phyloP scores from a whole-genome alignment of 1,140 invertebrate species.

The Orussus abietinus region DNA sequence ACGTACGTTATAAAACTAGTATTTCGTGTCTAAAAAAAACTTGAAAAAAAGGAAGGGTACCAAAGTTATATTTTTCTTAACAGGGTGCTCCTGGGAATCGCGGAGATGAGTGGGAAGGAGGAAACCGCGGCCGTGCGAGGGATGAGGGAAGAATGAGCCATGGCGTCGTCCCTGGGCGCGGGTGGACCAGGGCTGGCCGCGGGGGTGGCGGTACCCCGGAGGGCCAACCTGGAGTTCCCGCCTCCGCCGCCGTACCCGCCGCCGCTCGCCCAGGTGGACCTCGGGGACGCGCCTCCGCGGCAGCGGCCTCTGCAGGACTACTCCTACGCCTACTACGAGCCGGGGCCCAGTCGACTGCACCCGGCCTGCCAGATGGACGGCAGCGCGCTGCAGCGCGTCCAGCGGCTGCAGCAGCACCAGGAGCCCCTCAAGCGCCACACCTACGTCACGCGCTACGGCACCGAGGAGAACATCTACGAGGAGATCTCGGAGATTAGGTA shows the following conservation, averaged over 20 bases:
- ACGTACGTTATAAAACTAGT: too few relatives aligned
- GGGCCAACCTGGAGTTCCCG: conserved; percentile 53
- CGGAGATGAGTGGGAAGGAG: too few relatives aligned
- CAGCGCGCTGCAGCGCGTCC: conserved; percentile 41
- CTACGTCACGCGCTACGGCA: conserved; percentile 73
- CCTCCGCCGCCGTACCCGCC: conserved; percentile 56
- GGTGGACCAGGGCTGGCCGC: conserved; percentile 32
- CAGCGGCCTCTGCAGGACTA: conserved; percentile 55
- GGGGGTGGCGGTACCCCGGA: conserved; percentile 33
- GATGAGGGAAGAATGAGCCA: conserved; percentile 33
- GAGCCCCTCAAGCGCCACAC: conserved; percentile 58
- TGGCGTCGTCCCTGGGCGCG: conserved; percentile 38
- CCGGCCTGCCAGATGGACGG: conserved; percentile 50
- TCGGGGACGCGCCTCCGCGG: too few relatives aligned
- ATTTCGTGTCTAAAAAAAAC: too few relatives aligned
- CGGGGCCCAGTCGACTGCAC: conserved; percentile 54
- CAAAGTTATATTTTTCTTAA: too few relatives aligned
- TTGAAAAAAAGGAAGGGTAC: too few relatives aligned
- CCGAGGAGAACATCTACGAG: conserved; percentile 84
- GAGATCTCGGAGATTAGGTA: conserved; percentile 65
- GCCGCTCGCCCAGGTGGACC: conserved; percentile 39
- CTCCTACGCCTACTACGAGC: conserved; percentile 76
- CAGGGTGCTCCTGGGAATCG: too few relatives aligned
- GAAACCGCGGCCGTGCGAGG: too few relatives aligned
- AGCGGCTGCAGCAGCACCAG: conserved; percentile 39